Evolutionary conservation across 2,113 vertebrate genomes (phyloP), one percentile per base, ranked within the genome.

Genomic region (Coptodon bakossiorum): DNA sequence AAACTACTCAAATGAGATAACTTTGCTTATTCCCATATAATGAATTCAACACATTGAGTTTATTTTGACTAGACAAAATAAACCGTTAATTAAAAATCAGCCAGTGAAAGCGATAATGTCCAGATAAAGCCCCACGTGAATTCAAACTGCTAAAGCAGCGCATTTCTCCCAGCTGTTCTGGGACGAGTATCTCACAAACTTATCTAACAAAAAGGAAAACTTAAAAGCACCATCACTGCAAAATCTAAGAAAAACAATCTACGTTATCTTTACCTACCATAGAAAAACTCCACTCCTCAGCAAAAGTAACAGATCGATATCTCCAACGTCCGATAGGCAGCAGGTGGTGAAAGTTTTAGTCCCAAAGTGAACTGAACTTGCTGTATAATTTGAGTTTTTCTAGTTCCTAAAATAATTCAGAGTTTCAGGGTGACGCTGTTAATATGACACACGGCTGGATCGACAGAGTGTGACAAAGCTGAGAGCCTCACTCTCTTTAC

Each of bases 401-500:
- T 38, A 54, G 61, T 29, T 86, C 24, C 71, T 81, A 9, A 83
- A 92, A 84, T 78, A 87, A 87, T 87, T 40, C 80, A 2, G 50
- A 84, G 36, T 76, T 76, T 59, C 17, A 7, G 52, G 34, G 38
- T 82, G 81, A 71, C 10, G 4, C 61, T 50, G 86, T 84, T 82
- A 84, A 85, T 68, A 84, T 84, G 83, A 86, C 86, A 80, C 86
- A 83, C n/a, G 19, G 38, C 22, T 40, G 38, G 89, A 82, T 61
- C 22, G 76, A 87, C 76, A 17, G 29, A 89, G 38, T 71, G 85
- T 43, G 83, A 81, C 56, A 50, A 82, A 78, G 81, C 81, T 12
- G 90, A 83, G 83, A 83, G 63, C 9, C 27, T 90, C 53, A 0
- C 57, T 89, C 16, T 82, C 89, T 94, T 95, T 94, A 94, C 93